These are phyloP conservation scores for Octomys mimax DNA, from an alignment of 2,797 vertebrate genomes.

Conservation along the genomic window DNA sequence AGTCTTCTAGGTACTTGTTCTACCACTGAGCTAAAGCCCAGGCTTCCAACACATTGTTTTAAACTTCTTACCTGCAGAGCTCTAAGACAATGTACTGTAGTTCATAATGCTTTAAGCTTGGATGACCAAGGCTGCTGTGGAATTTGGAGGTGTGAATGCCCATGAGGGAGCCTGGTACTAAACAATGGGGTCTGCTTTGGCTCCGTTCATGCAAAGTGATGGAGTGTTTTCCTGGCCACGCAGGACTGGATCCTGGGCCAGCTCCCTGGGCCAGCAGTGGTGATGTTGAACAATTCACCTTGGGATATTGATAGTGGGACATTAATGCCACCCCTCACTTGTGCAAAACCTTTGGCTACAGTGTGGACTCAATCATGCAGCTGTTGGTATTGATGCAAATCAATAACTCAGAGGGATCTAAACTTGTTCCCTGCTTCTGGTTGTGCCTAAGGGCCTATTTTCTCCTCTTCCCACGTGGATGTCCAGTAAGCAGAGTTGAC, in stretches of 20 bases:
- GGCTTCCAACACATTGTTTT: not conserved
- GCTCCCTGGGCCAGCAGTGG: not conserved
- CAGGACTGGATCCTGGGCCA: not conserved
- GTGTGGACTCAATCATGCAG: not conserved
- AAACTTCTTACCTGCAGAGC: not conserved
- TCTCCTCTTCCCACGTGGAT: not conserved
- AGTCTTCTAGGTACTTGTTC: not conserved
- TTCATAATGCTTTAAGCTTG: not conserved
- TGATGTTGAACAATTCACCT: not conserved
- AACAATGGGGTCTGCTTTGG: not conserved
- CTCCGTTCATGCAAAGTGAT: accelerated
- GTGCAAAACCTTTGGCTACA: not conserved
- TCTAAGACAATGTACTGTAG: not conserved
- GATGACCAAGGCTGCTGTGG: not conserved
- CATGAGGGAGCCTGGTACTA: no score
- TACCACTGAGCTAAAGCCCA: not conserved
- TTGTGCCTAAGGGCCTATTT: not conserved
- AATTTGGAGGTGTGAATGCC: no score
- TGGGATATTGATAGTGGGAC: no score
- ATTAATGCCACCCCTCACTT: not conserved
- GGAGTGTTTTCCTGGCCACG: not conserved
- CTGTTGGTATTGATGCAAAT: not conserved
- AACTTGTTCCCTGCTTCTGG: not conserved
- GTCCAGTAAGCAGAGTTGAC: not conserved
- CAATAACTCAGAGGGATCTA: not conserved